Percentiles rank a stretch among this genome's conserved stretches.
Evolutionary conservation across 2,888 invertebrate genomes (phyloP).

Genomic region (Mayetiola destructor): DNA sequence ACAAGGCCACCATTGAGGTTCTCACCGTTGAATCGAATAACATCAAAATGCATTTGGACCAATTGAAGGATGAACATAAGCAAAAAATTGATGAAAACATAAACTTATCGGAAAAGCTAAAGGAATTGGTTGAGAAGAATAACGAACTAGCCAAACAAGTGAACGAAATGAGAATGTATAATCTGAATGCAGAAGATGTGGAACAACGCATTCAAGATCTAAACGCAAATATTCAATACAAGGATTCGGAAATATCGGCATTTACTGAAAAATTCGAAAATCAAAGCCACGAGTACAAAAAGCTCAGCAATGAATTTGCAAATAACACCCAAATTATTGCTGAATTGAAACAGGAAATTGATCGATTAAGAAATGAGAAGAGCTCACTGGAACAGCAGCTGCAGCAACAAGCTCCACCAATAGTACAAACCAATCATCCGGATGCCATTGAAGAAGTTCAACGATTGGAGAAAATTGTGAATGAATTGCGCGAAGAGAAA

Average conservation of each 20-base stretch:
- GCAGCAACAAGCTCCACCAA: neutral
- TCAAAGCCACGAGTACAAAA: slow-evolving; percentile 32
- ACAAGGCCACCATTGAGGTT: slow-evolving; percentile 18
- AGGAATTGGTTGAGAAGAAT: slow-evolving; percentile 18
- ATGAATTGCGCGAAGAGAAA: slow-evolving; percentile 26
- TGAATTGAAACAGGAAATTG: slow-evolving; percentile 31
- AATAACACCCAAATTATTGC: slow-evolving; percentile 35
- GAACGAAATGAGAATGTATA: slow-evolving; percentile 18
- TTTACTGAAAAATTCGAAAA: slow-evolving; percentile 33
- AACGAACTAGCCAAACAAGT: slow-evolving; percentile 18
- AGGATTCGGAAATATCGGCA: slow-evolving; percentile 30
- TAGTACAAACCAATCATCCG: neutral
- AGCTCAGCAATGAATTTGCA: slow-evolving; percentile 30
- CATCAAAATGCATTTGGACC: slow-evolving; percentile 18
- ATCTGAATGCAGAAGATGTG: slow-evolving; percentile 16
- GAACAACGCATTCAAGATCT: slow-evolving; percentile 20
- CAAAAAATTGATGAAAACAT: slow-evolving; percentile 21
- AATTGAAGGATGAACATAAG: slow-evolving; percentile 17
- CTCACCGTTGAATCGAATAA: slow-evolving; percentile 19
- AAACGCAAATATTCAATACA: slow-evolving; percentile 25
- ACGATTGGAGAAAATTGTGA: slow-evolving; percentile 23
- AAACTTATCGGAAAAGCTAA: slow-evolving; percentile 20
- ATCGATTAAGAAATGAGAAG: slow-evolving; percentile 33
- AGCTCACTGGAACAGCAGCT: neutral
- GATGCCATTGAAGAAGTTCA: slow-evolving; percentile 17